Percentiles rank a stretch among this genome's conserved stretches.
Conservation (phyloP, 1,140 invertebrate genomes). For the Caenorhabditis tropicalis region DNA sequence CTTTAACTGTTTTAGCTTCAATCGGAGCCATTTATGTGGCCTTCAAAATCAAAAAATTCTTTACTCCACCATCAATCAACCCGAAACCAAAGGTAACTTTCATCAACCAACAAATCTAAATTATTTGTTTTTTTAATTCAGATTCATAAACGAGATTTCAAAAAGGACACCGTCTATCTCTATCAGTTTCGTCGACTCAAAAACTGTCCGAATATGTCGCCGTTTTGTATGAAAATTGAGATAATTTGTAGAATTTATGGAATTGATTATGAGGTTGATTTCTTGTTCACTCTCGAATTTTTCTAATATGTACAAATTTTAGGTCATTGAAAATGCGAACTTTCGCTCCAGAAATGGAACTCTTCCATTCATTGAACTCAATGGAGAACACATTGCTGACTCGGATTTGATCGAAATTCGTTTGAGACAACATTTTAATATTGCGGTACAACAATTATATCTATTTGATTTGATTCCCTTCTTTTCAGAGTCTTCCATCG, state of each 20-base stretch:
- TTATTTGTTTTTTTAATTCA: neutral
- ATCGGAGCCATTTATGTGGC: neutral
- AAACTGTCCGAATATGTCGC: slow-evolving; percentile 2
- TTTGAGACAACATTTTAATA: neutral
- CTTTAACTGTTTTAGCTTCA: neutral
- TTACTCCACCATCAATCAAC: neutral
- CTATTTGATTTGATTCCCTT: neutral
- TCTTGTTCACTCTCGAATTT: neutral
- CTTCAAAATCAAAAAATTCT: neutral
- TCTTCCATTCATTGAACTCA: slow-evolving; percentile 3
- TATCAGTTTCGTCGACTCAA: neutral
- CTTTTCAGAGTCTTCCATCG: neutral
- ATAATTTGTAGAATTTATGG: neutral
- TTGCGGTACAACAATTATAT: neutral
- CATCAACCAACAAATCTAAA: too few relatives aligned
- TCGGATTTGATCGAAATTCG: neutral
- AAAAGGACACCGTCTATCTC: neutral
- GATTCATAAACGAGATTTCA: neutral
- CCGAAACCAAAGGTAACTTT: neutral
- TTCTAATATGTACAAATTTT: neutral
- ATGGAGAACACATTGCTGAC: neutral
- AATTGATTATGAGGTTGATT: neutral
- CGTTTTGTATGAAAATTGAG: neutral
- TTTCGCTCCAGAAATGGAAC: neutral
- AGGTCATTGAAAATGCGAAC: neutral